Base-by-base conservation (phyloP, 2,888 invertebrate species). In the Latrodectus hesperus region DNA sequence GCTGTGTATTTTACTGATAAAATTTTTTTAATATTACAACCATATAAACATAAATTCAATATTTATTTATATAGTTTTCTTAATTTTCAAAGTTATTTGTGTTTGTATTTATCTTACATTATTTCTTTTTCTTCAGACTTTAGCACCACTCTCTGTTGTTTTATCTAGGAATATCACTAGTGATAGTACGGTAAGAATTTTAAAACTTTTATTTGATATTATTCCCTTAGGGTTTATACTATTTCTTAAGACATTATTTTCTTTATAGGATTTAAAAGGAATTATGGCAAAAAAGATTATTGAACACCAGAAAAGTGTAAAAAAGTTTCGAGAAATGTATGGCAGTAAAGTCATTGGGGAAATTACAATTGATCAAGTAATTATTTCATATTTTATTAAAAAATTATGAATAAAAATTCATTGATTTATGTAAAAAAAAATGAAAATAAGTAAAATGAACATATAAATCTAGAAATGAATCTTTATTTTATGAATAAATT, bases 311-410 rank as follows among this genome's bases (percentile, higher is more conserved):
- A 96, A 97, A 92, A 95, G 96, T 91, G 95, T 99, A 76, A 96
- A 96, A 92, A 95, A 95, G 82, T 99, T 99, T 94, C 95, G 99
- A 83, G 96, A 98, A 93, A 93, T 95, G 91, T 94, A 97, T 95
- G 99, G 99, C 70, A 92, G 93, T 91, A 95, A 95, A 90, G 97
- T 97, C 94, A 96, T 99, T 91, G 99, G 99, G 90, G 98, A 99
- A 92, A 97, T 99, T 92, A 99, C 98, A 91, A 95, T 99, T 89
- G 98, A 99, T 92, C 99, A 99, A 99, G 93, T 94, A 91, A 82
- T 9, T 51, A 38, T 17, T 17, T 6, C 10, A 16, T 60, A 16
- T 60, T 60, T 11, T 10, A 14, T 60, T 60, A 38, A 38, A 38
- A 38, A 38, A 38, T 38, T 38, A 38, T 38, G 4, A 38, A 38